Base-by-base conservation (phyloP, 2,797 vertebrate species). In the Crocodylus rhombifer region DNA sequence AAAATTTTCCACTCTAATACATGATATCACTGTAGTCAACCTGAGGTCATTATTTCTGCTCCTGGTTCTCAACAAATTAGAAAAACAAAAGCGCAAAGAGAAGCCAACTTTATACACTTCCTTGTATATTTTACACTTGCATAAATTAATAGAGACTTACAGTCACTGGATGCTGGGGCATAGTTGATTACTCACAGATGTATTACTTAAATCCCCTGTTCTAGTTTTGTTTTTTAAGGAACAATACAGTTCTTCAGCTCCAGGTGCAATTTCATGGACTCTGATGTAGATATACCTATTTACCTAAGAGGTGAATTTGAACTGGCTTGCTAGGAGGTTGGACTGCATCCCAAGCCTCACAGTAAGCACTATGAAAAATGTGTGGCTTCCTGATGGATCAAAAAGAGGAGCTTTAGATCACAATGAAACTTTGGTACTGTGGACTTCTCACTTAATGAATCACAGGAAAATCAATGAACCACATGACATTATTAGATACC, bases 401-500 rank as follows among this genome's bases (percentile, higher is more conserved):
- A 69, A 80, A 87, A 88, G 55, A 75, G 1, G 67, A 73, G 63
- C 57, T 26, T 89, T 26, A 42, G 65, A 80, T 57, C 88, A 78
- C 51, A 58, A 30, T 65, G 81, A 81, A 94, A 51, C 20, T 42
- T 56, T 56, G 56, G 28, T 65, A 62, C 30, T 36, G 16, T 33
- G 62, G 36, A 58, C 13, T 21, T 57, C 80, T 21, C 28, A 84
- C 76, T 73, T 65, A 57, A 17, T 28, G 14, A 85, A 36, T 28
- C 63, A 60, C 4, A 77, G 42, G 2, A 36, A 73, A 30, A 17
- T 84, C 2, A n/a, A 7, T 55, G 28, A 91, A 87, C 5, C 14
- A 63, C 73, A 80, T 33, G 63, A 82, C 77, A n/a, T 80, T 76
- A 60, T 7, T 36, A 23, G 36, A 76, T 61, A 88, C 63, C 97